phyloP scores from a whole-genome alignment of 2,797 vertebrate genomes.

The Centropyge bicolor region DNA sequence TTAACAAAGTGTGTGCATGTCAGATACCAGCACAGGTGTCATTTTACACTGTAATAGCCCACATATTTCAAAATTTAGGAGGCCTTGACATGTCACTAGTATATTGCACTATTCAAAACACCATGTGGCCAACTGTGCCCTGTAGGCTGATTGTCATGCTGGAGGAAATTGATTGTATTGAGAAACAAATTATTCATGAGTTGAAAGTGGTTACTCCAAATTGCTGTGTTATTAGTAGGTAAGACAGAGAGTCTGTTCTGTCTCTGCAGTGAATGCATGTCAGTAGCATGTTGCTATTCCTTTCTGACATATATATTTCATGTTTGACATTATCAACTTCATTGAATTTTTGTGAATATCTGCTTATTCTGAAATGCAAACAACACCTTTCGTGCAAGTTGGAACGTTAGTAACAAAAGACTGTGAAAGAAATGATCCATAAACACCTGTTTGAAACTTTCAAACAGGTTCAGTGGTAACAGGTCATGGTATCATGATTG shows the following conservation, averaged over 20 bases:
- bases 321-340: no score
- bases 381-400: no score
- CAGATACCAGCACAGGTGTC: constrained; percentile 23
- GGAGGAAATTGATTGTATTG: constrained; percentile 54
- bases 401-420: no score
- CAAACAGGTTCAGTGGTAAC: no score
- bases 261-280: background rate
- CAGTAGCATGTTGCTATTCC: background rate
- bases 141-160: constrained; percentile 25
- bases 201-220: constrained; percentile 43
- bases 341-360: no score
- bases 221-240: constrained; percentile 10
- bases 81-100: constrained; percentile 30
- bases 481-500: no score
- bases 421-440: no score
- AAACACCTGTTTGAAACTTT: no score
- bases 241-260: constrained; percentile 14
- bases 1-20: constrained; percentile 20
- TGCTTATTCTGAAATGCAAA: no score
- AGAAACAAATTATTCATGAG: constrained; percentile 66
- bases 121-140: constrained; percentile 17
- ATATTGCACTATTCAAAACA: constrained; percentile 14
- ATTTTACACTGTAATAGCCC: constrained; percentile 24
- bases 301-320: no score
- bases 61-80: constrained; percentile 18